A percentile compares a stretch with the other conserved stretches of the same genome.
These are phyloP conservation scores for Eurosta solidaginis DNA, from an alignment of 1,140 invertebrate genomes.

Conservation along the genomic window DNA sequence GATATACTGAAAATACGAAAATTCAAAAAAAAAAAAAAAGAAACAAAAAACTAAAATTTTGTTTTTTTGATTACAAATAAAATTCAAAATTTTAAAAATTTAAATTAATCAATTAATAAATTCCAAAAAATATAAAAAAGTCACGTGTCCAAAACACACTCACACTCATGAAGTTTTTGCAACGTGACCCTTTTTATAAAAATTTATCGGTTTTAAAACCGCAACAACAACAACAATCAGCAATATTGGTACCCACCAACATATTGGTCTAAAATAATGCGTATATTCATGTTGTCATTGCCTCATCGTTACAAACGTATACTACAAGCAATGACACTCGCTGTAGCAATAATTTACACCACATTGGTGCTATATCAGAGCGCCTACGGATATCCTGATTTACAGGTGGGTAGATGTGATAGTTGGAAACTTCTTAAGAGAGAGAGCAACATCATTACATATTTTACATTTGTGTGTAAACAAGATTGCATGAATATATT, in stretches of 20 bases:
- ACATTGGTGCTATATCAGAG: slow-evolving; percentile 57
- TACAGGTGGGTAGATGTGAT: slow-evolving; percentile 46
- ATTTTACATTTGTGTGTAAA: no score
- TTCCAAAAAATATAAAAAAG: neutral
- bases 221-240: slow-evolving; percentile 31
- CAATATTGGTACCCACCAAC: slow-evolving; percentile 44
- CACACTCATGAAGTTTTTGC: neutral
- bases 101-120: neutral
- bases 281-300: slow-evolving; percentile 41
- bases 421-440: no score
- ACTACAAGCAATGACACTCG: slow-evolving; percentile 58
- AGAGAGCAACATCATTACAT: no score
- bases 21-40: no score
- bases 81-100: neutral
- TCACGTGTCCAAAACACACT: neutral
- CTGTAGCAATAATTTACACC: slow-evolving; percentile 57
- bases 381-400: slow-evolving; percentile 58
- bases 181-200: neutral
- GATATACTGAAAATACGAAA: no score
- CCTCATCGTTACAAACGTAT: slow-evolving; percentile 59
- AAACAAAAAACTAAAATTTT: no score
- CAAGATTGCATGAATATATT: neutral
- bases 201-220: slow-evolving; percentile 10
- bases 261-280: slow-evolving; percentile 45
- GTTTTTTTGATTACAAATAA: neutral